Conservation (phyloP, 2,797 vertebrate species). For the Saguinus oedipus region DNA sequence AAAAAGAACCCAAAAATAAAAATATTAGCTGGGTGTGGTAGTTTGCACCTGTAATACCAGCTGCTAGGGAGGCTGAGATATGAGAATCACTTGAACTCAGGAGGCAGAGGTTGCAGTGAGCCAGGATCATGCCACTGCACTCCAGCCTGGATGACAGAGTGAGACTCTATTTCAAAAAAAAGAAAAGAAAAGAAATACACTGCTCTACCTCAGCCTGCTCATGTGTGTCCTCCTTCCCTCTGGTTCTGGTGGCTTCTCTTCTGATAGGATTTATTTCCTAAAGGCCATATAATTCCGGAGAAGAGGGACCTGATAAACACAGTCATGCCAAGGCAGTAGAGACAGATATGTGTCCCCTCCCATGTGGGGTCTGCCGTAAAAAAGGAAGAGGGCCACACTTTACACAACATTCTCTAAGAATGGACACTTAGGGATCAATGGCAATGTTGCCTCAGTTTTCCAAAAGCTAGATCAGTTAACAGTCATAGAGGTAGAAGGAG, state of each 20-base stretch:
- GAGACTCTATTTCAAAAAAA: too few species aligned
- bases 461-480: background rate
- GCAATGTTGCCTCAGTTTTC: background rate
- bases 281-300: background rate
- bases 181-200: too few species aligned
- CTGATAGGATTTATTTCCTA: background rate
- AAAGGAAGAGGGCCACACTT: background rate
- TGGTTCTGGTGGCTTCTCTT: background rate
- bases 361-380: background rate
- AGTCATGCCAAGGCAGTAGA: background rate
- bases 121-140: background rate
- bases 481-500: background rate
- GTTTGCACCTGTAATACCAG: background rate
- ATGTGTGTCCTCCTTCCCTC: background rate
- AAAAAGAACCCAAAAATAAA: background rate
- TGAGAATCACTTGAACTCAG: background rate
- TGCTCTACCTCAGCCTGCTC: background rate
- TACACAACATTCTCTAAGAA: background rate
- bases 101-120: background rate
- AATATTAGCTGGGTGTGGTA: background rate
- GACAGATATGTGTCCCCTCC: background rate
- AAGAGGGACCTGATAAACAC: background rate
- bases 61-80: background rate
- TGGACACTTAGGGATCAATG: background rate
- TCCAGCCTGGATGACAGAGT: background rate